Conservation (phyloP, 2,113 vertebrate species). For the Polyodon spathula region DNA sequence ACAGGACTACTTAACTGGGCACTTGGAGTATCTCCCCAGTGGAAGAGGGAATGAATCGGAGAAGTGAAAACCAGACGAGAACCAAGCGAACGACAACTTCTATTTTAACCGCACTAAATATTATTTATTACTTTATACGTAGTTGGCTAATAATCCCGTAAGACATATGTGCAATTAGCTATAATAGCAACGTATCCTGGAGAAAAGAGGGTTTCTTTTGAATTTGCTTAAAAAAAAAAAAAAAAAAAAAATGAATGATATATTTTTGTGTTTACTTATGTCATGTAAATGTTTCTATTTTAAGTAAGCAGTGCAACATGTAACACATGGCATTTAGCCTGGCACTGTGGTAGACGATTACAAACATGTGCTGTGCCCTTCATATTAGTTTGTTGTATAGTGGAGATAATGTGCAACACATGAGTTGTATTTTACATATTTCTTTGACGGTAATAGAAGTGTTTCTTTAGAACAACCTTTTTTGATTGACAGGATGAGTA, state of each 20-base stretch:
- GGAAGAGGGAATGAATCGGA: not conserved
- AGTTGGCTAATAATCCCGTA: constrained; percentile 18
- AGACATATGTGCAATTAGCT: constrained; percentile 53
- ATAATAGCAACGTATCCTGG: constrained; percentile 49
- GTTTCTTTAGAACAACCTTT: constrained; percentile 72
- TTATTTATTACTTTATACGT: constrained; percentile 28
- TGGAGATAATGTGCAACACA: constrained; percentile 34
- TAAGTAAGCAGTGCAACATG: constrained; percentile 56
- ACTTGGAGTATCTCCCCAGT: constrained; percentile 17
- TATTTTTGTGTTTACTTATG: constrained; percentile 65
- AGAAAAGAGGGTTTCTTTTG: constrained; percentile 39
- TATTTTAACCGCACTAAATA: constrained; percentile 24
- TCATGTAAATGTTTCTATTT: constrained; percentile 68
- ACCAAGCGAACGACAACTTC: constrained; percentile 14
- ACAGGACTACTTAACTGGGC: too few relatives aligned
- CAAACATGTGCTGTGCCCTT: too few relatives aligned
- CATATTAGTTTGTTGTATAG: too few relatives aligned
- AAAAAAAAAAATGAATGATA: constrained; percentile 64
- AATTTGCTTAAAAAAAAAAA: constrained; percentile 26
- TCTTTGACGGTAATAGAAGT: constrained; percentile 62
- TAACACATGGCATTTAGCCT: constrained; percentile 55
- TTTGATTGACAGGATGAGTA: constrained; percentile 62
- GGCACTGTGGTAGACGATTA: constrained; percentile 67
- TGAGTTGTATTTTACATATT: constrained; percentile 60
- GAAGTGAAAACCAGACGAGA: constrained; percentile 23